Conservation (phyloP, 2,888 invertebrate species). For the Zaprionus obscuricornis region DNA sequence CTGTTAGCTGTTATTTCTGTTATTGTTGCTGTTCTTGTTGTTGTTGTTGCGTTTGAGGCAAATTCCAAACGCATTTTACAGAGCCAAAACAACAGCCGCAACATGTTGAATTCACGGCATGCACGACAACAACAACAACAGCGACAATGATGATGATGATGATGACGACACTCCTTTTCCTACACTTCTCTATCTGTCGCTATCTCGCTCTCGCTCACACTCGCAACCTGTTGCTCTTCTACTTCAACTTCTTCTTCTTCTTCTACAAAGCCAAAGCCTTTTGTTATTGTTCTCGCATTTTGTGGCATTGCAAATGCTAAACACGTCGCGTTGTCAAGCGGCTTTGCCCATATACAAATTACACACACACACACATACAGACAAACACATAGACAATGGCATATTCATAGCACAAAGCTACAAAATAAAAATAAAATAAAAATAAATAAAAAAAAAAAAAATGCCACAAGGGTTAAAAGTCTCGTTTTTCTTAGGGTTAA, state of each 20-base stretch:
- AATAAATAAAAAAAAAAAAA: background rate
- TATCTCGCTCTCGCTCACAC: background rate
- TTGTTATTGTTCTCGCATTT: constrained; percentile 13
- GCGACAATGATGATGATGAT: no score
- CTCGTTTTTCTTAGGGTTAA: no score
- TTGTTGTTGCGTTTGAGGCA: constrained; percentile 13
- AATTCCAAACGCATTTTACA: constrained; percentile 73
- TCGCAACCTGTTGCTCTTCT: constrained; percentile 11
- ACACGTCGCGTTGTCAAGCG: constrained; percentile 59
- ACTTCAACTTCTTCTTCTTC: constrained; percentile 10
- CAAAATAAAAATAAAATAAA: background rate
- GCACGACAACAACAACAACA: constrained; percentile 38
- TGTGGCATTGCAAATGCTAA: constrained; percentile 71
- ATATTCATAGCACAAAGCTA: background rate
- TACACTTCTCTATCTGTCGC: background rate
- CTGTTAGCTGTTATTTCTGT: constrained; percentile 36
- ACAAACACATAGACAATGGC: constrained; percentile 1
- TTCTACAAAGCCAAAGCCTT: constrained; percentile 23
- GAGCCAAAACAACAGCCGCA: no score
- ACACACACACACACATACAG: background rate
- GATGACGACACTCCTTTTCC: constrained; percentile 53
- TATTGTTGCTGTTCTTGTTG: constrained; percentile 26
- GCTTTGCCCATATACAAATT: constrained; percentile 55
- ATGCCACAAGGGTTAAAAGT: constrained; percentile 35
- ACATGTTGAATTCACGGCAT: constrained; percentile 69